Percentiles rank a stretch among this genome's conserved stretches.
Evolutionary conservation across 2,797 vertebrate genomes (phyloP).

Genomic region (Fistularia commersonii): DNA sequence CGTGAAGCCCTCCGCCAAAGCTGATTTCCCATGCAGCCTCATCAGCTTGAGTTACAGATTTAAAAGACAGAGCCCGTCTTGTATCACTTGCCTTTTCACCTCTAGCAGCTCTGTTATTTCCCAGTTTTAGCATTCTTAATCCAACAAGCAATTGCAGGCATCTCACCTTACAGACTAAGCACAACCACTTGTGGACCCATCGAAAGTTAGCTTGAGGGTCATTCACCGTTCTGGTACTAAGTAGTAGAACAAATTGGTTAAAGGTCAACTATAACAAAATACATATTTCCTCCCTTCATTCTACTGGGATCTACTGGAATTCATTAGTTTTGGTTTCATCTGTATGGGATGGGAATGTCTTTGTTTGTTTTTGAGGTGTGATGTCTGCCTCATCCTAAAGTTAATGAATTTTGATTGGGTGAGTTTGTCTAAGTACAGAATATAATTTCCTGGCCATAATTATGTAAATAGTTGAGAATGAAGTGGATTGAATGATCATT

Average conservation of each 20-base stretch:
- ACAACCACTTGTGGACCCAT: constrained; percentile 11
- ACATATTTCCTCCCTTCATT: neutral
- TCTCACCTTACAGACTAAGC: constrained; percentile 6
- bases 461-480: too few species aligned
- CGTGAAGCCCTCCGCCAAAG: constrained; percentile 47
- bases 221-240: too few species aligned
- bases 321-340: neutral
- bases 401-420: too few species aligned
- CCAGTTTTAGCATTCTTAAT: constrained; percentile 38
- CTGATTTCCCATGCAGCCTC: constrained; percentile 62
- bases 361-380: too few species aligned
- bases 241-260: neutral
- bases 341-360: neutral
- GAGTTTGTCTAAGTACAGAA: too few species aligned
- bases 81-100: constrained; percentile 59
- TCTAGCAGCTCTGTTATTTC: constrained; percentile 25
- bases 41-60: constrained; percentile 70
- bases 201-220: too few species aligned
- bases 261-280: neutral
- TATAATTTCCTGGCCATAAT: too few species aligned
- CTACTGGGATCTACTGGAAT: neutral
- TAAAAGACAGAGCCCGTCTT: constrained; percentile 58
- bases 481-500: too few species aligned
- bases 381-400: too few species aligned
- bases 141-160: constrained; percentile 42